Percentiles rank a stretch among this genome's conserved stretches.
Evolutionary conservation across 2,797 vertebrate species (phyloP).

Genomic region (Vespertilio murinus): DNA sequence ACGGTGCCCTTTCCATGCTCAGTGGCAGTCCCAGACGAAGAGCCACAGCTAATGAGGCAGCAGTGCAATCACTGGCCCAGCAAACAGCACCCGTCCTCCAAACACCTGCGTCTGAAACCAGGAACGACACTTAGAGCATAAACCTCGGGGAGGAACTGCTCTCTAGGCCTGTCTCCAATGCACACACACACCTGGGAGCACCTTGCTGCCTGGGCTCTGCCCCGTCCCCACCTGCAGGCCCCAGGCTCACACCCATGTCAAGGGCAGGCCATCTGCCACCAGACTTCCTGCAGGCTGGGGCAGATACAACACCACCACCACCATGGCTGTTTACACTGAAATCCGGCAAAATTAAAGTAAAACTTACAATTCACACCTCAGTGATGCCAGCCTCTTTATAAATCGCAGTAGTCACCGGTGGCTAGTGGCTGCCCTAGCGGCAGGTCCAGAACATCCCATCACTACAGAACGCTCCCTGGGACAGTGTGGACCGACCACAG

Average conservation of each 20-base stretch:
- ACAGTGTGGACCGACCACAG: too few species aligned
- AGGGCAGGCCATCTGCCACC: accelerated
- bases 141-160: background rate
- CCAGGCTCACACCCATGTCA: background rate
- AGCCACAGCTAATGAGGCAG: background rate
- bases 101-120: background rate
- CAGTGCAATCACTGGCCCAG: accelerated
- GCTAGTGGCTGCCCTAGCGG: background rate
- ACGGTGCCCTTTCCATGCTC: background rate
- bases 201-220: background rate
- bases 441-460: background rate
- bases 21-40: background rate
- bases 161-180: accelerated
- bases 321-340: background rate
- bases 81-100: background rate
- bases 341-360: background rate
- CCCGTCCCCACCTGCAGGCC: background rate
- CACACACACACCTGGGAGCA: background rate
- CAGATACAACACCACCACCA: too few species aligned
- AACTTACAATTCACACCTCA: background rate
- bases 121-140: background rate
- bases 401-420: background rate
- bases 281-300: background rate
- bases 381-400: background rate
- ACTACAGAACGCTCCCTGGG: background rate